Evolutionary conservation across 2,113 vertebrate species (phyloP).

Genomic region (Chamaea fasciata): DNA sequence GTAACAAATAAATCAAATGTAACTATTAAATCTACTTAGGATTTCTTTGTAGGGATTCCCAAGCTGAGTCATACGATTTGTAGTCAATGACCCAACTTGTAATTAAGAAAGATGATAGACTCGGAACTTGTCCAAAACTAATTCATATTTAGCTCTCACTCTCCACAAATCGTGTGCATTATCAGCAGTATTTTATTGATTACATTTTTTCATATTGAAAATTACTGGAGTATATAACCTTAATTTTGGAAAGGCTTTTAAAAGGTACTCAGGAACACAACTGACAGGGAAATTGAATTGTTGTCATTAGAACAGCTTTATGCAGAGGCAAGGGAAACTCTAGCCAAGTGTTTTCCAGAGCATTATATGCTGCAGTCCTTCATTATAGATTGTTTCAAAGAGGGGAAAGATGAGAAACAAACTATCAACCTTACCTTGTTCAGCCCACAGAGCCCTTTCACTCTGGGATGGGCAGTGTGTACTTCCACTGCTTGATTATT

Average conservation of each 20-base stretch:
- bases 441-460: not conserved
- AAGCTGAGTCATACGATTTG: not conserved
- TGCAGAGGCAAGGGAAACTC: not conserved
- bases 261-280: not conserved
- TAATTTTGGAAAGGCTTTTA: slow-evolving; percentile 25
- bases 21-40: not conserved
- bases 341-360: not conserved
- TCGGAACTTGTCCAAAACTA: slow-evolving; percentile 16
- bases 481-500: not conserved
- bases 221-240: not conserved
- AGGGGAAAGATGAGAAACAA: not conserved
- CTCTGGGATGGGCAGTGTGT: not conserved
- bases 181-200: slow-evolving; percentile 13
- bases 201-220: slow-evolving; percentile 10
- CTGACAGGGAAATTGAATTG: not conserved
- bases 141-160: not conserved
- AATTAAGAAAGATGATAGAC: slow-evolving; percentile 22
- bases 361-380: not conserved
- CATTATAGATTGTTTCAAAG: not conserved
- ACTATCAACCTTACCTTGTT: not conserved
- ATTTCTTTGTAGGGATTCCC: slow-evolving; percentile 21
- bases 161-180: not conserved
- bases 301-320: not conserved
- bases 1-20: not conserved
- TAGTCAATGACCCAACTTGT: not conserved